Percentiles rank a stretch among this genome's conserved stretches.
Conservation (phyloP, 30 jellyfish, hydroid and myxozoan genomes). For the Hydractinia symbiolongicarpus region DNA sequence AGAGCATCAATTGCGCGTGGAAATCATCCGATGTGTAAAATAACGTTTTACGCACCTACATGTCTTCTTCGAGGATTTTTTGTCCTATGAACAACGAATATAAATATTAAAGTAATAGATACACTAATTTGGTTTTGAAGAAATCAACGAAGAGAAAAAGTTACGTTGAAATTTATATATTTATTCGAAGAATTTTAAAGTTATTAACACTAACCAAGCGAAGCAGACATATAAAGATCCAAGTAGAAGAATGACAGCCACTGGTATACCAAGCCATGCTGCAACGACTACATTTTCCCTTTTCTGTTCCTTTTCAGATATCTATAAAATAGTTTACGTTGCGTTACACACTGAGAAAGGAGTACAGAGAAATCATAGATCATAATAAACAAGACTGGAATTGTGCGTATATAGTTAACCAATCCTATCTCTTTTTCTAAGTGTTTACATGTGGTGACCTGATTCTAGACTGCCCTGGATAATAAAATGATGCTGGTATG, state of each 20-base stretch:
- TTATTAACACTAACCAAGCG: slow-evolving; percentile 62
- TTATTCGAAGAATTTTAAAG: neutral
- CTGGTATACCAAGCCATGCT: slow-evolving; percentile 94
- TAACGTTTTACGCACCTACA: slow-evolving; percentile 48
- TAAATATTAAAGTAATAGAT: neutral
- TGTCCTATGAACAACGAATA: slow-evolving; percentile 47
- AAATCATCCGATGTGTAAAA: too few species aligned
- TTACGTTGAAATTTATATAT: too few species aligned
- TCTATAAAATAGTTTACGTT: slow-evolving; percentile 30
- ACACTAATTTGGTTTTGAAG: too few species aligned
- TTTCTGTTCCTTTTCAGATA: slow-evolving; percentile 83
- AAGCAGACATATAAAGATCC: slow-evolving; percentile 88
- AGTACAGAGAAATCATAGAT: neutral
- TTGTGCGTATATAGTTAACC: too few species aligned
- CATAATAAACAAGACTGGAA: too few species aligned
- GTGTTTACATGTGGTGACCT: too few species aligned
- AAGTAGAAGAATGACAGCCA: slow-evolving; percentile 53
- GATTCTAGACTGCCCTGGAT: too few species aligned
- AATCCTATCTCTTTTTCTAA: too few species aligned
- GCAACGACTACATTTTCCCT: slow-evolving; percentile 78
- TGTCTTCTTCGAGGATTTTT: slow-evolving; percentile 89
- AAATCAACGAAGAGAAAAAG: too few species aligned
- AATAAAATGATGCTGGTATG: too few species aligned
- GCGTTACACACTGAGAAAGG: neutral
- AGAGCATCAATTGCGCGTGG: too few species aligned